Percentiles rank a stretch among this genome's conserved stretches.
Evolutionary conservation across 1,140 invertebrate species (phyloP).

Genomic region (Conus betulinus): DNA sequence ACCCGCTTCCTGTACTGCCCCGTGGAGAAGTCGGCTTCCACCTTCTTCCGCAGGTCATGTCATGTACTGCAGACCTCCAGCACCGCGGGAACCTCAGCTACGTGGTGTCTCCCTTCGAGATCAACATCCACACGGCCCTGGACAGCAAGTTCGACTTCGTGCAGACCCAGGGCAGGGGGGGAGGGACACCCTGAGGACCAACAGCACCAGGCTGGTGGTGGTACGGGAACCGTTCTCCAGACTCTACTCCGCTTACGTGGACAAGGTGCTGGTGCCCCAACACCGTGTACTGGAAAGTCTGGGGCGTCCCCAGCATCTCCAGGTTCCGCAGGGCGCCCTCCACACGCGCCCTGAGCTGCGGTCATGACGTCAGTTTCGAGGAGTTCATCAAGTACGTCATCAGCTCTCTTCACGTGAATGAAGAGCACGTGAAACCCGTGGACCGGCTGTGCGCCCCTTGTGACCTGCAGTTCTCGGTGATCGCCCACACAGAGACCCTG

Average conservation of each 20-base stretch:
- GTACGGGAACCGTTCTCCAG: conserved; percentile 36
- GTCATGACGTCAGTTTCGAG: conserved; percentile 46
- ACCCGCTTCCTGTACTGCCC: conserved; percentile 29
- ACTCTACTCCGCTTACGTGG: conserved; percentile 38
- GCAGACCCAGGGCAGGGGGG: not conserved
- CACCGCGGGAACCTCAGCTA: not conserved
- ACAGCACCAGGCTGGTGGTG: conserved; percentile 26
- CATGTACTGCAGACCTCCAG: not conserved
- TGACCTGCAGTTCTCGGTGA: conserved; percentile 19
- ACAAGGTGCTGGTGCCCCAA: conserved; percentile 41
- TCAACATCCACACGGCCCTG: conserved; percentile 12
- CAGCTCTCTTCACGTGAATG: not conserved
- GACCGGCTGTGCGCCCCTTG: conserved; percentile 37
- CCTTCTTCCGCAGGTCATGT: conserved; percentile 26
- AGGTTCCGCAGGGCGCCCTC: conserved; percentile 2
- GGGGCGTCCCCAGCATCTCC: conserved; percentile 13
- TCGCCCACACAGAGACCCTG: conserved; percentile 43
- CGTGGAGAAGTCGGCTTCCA: conserved; percentile 32
- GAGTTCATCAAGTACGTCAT: conserved; percentile 45
- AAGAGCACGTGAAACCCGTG: conserved; percentile 40
- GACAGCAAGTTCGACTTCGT: not conserved
- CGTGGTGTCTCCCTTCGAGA: conserved; percentile 13
- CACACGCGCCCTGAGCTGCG: conserved; percentile 11
- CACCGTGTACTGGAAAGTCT: conserved; percentile 21
- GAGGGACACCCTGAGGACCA: not conserved